Evolutionary conservation across 1,140 invertebrate genomes (phyloP).

Genomic region (Oscheius sp.): DNA sequence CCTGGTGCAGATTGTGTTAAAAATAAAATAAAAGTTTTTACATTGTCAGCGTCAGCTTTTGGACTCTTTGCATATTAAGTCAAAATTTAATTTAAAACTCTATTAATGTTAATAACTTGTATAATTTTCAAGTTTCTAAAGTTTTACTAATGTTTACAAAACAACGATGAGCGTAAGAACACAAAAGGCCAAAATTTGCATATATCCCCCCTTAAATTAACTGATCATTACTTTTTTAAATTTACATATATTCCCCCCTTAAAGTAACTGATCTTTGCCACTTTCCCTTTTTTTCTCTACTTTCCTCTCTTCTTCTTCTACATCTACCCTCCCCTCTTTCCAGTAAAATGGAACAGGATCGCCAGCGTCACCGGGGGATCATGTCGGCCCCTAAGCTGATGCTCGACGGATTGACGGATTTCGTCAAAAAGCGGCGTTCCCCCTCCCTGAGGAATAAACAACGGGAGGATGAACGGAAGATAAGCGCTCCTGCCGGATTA

Average conservation of each 20-base stretch:
- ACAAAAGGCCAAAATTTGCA: too few species aligned
- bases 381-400: not conserved
- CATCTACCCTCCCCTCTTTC: not conserved
- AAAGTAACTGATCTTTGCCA: not conserved
- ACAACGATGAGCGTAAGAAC: too few species aligned
- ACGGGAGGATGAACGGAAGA: not conserved
- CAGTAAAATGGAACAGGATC: not conserved
- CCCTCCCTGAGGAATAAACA: not conserved
- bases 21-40: too few species aligned
- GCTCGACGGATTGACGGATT: not conserved
- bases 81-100: too few species aligned
- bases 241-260: not conserved
- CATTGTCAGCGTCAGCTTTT: too few species aligned
- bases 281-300: not conserved
- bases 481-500: not conserved
- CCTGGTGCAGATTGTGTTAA: too few species aligned
- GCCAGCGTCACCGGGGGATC: not conserved
- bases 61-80: too few species aligned
- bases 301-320: not conserved
- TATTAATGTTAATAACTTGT: too few species aligned
- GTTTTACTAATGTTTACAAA: too few species aligned
- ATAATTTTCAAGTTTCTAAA: too few species aligned
- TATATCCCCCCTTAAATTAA: not conserved
- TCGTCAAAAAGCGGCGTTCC: not conserved
- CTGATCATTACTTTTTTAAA: too few species aligned